Conservation (phyloP, 2,888 invertebrate genomes). For the Hyalella azteca region DNA sequence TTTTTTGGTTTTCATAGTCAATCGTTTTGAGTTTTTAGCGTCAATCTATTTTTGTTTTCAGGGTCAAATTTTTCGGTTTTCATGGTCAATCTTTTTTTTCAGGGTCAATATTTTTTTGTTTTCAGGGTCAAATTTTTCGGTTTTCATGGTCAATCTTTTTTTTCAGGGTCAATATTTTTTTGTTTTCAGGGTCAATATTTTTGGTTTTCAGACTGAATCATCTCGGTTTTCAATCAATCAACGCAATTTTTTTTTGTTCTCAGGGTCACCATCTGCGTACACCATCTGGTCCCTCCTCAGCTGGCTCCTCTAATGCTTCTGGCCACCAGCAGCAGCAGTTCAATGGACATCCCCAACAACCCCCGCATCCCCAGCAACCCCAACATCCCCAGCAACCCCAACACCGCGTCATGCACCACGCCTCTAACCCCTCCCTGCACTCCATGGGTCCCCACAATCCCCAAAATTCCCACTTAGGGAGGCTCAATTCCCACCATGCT, state of each 20-base stretch:
- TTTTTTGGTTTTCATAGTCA: neutral
- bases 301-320: conserved; percentile 43
- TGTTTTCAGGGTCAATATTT: neutral
- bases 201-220: neutral
- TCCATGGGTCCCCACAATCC: conserved; percentile 26
- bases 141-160: neutral
- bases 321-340: neutral
- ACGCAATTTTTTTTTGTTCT: neutral
- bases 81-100: neutral
- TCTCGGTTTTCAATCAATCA: conserved; percentile 5
- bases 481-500: conserved; percentile 37
- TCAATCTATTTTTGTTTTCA: neutral
- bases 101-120: neutral
- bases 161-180: neutral
- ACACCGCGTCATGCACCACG: conserved; percentile 38
- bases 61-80: conserved; percentile 2
- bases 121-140: neutral
- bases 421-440: conserved; percentile 22
- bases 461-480: conserved; percentile 32
- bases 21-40: neutral
- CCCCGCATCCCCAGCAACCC: neutral
- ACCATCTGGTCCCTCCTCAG: conserved; percentile 53
- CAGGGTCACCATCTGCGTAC: conserved; percentile 43
- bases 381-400: neutral
- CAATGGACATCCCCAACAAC: conserved; percentile 37